Conservation (phyloP, 2,888 invertebrate species). For the Zygothrica quintamaculata region DNA sequence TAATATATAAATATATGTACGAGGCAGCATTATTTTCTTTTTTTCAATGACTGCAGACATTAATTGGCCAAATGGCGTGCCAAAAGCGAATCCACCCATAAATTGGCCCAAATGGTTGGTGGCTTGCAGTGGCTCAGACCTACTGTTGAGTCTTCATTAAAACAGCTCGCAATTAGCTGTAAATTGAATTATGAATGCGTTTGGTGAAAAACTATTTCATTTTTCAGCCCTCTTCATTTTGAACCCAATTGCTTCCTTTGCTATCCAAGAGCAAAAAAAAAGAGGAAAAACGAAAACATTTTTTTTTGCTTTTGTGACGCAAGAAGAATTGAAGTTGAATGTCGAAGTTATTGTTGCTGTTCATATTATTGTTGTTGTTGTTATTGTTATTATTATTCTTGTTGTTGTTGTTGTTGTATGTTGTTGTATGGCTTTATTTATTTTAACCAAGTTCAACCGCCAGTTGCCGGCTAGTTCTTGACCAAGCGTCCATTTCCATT, state of each 20-base stretch:
- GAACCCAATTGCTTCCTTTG: neutral
- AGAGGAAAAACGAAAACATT: slow-evolving; percentile 21
- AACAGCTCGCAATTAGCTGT: slow-evolving; percentile 61
- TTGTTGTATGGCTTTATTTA: slow-evolving; percentile 75
- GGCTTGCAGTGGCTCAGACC: neutral
- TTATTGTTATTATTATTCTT: too few species aligned
- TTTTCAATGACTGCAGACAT: slow-evolving; percentile 25
- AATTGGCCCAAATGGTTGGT: slow-evolving; percentile 38
- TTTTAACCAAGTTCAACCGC: slow-evolving; percentile 74
- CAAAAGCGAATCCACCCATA: slow-evolving; percentile 42
- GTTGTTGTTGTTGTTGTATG: slow-evolving; percentile 34
- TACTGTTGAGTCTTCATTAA: slow-evolving; percentile 60
- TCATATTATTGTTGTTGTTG: slow-evolving; percentile 33
- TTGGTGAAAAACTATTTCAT: slow-evolving; percentile 64
- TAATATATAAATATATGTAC: slow-evolving; percentile 5
- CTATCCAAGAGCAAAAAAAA: too few species aligned
- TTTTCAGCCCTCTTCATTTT: slow-evolving; percentile 50
- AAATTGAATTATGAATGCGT: slow-evolving; percentile 73
- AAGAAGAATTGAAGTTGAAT: slow-evolving; percentile 51
- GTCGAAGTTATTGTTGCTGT: slow-evolving; percentile 38
- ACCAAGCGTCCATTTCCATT: slow-evolving; percentile 29
- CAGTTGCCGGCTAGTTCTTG: slow-evolving; percentile 43
- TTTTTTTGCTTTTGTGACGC: slow-evolving; percentile 61
- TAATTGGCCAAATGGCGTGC: slow-evolving; percentile 56
- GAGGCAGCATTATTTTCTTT: too few species aligned